These are phyloP conservation scores for Zootoca vivipara DNA, from an alignment of 2,113 vertebrate genomes.

Conservation along the genomic window DNA sequence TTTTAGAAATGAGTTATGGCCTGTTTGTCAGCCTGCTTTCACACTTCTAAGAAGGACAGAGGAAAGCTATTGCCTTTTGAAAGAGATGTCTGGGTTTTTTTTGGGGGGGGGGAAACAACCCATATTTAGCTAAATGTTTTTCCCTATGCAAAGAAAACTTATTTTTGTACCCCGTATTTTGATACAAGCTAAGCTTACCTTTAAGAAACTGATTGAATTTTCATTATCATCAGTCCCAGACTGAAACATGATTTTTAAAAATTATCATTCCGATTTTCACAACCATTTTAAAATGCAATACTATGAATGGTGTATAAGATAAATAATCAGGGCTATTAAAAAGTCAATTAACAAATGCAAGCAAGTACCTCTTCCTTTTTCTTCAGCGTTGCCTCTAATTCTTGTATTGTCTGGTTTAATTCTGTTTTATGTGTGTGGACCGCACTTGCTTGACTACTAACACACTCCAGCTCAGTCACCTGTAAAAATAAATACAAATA, in stretches of 20 bases:
- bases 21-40: background rate
- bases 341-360: conserved; percentile 7
- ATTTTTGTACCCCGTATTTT: background rate
- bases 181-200: background rate
- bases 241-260: background rate
- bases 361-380: conserved; percentile 91
- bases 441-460: conserved; percentile 94
- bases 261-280: conserved; percentile 1
- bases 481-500: conserved; percentile 65
- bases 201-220: conserved; percentile 1
- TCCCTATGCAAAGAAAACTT: background rate
- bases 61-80: background rate
- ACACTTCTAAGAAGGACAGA: background rate
- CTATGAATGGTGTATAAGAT: conserved; percentile 8
- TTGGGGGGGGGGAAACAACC: background rate
- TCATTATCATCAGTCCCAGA: background rate
- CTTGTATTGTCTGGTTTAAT: conserved; percentile 97
- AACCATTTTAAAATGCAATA: background rate
- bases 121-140: background rate
- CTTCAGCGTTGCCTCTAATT: conserved; percentile 89
- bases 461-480: conserved; percentile 97
- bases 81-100: background rate
- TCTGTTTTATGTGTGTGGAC: conserved; percentile 97
- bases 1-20: conserved; percentile 17
- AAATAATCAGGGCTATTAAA: background rate